Evolutionary conservation across 2,888 invertebrate species (phyloP).

Genomic region (Andrena trimmerana): DNA sequence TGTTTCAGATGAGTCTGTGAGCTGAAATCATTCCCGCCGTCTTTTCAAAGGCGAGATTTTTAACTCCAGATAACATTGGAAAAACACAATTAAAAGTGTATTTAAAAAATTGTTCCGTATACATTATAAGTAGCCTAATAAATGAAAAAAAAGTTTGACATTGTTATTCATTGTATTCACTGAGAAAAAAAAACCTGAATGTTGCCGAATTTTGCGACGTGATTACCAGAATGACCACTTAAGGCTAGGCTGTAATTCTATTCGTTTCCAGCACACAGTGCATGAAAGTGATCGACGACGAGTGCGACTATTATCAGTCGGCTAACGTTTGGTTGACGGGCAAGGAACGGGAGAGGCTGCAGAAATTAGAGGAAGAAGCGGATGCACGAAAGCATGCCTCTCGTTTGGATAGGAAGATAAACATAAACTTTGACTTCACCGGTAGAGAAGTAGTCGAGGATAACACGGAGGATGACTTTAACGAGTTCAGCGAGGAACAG

Average conservation of each 20-base stretch:
- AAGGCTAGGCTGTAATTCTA: constrained; percentile 3
- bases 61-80: too few species aligned
- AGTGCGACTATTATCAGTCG: constrained; percentile 94
- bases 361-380: constrained; percentile 89
- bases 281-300: constrained; percentile 95
- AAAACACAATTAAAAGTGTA: too few species aligned
- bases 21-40: too few species aligned
- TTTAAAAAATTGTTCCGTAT: too few species aligned
- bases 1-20: too few species aligned
- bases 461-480: constrained; percentile 72
- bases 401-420: constrained; percentile 87
- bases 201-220: too few species aligned
- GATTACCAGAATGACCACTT: too few species aligned
- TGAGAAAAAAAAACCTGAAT: too few species aligned
- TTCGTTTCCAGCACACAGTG: constrained; percentile 87
- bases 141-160: too few species aligned
- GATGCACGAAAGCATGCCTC: constrained; percentile 90
- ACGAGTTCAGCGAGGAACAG: constrained; percentile 82
- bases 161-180: too few species aligned
- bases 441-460: constrained; percentile 84
- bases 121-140: too few species aligned
- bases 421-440: constrained; percentile 91
- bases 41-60: too few species aligned
- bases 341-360: constrained; percentile 89
- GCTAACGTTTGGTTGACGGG: constrained; percentile 93